Percentiles rank a stretch among this genome's conserved stretches.
phyloP scores from a whole-genome alignment of 1,140 invertebrate species.

The Leucophenga varia region DNA sequence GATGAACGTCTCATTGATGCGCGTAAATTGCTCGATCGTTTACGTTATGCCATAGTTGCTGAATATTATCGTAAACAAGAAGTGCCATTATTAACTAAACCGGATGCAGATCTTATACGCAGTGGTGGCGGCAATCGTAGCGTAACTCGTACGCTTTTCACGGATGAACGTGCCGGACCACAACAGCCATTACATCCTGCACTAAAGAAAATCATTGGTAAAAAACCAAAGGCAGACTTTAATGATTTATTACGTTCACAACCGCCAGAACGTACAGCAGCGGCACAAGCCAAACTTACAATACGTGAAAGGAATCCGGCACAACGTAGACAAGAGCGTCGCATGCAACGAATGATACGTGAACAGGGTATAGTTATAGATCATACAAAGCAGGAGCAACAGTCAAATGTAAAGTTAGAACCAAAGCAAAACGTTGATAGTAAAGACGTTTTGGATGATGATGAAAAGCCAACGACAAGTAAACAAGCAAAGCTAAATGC shows the following conservation, averaged over 20 bases:
- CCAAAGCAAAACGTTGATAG: conserved; percentile 34
- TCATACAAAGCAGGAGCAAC: conserved; percentile 12
- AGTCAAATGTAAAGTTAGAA: not conserved
- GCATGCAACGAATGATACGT: conserved; percentile 12
- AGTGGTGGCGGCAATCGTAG: too few species aligned
- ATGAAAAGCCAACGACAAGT: too few species aligned
- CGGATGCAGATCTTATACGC: conserved; percentile 54
- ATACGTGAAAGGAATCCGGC: conserved; percentile 19
- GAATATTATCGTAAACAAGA: conserved; percentile 68
- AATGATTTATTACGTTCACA: too few species aligned
- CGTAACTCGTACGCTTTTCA: conserved; percentile 8
- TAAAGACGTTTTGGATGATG: too few species aligned
- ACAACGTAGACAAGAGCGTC: conserved; percentile 14
- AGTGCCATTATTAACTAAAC: conserved; percentile 55
- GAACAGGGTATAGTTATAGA: conserved; percentile 12
- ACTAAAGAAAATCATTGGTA: conserved; percentile 64
- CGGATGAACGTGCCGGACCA: not conserved
- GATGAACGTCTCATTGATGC: conserved; percentile 63
- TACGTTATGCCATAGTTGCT: conserved; percentile 67
- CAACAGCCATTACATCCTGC: conserved; percentile 70
- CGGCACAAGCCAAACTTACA: conserved; percentile 48
- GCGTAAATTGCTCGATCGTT: conserved; percentile 65
- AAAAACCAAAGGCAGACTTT: conserved; percentile 56
- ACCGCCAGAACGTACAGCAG: conserved; percentile 52
- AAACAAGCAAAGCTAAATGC: too few species aligned